Evolutionary conservation across 2,888 invertebrate species (phyloP), one percentile per base, ranked within the genome.

Genomic region (Strigamia crassipes): DNA sequence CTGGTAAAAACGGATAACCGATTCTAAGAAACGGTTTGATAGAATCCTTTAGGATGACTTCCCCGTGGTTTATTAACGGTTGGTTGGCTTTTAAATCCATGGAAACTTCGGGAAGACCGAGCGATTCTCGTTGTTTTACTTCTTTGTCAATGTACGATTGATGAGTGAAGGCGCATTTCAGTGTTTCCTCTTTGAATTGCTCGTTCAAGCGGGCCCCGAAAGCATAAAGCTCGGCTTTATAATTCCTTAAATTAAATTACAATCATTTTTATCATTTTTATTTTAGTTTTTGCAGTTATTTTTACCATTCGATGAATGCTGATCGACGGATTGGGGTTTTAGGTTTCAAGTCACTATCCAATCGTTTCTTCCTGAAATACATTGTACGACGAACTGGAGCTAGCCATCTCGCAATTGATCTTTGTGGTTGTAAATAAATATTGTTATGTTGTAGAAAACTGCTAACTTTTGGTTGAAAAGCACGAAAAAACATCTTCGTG

Each of bases 191-290:
- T 83, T 94, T 90, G 86, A 98, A 95, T 5, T 94, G 91, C 89
- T 98, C 98, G 31, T 93, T 92, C 18, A 97, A 89, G 34, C 98
- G 90, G 86, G 93, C 92, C 12, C 93, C 93, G 89, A 97, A 97
- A 0, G 97, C 94, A 89, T 90, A 96, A 2, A 97, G 84, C 89
- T 97, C 97, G 0, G 95, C 92, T 85, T 93, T 92, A 85, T 94
- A 92, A 87, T 96, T 97, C 97, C 97, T 96, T 23, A 27, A 80
- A 56, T 13, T 0, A 38, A 79, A 41, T 12, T 42, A 4, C 4
- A 0, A 27, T 27, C 18, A 38, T n/a, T 77, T 77, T 34, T 77
- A 38, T 9, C 8, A n/a, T 27, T n/a, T 18, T 9, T 8, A 15
- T n/a, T 27, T 77, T 12, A 34, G n/a, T 10, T 77, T 4, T 13